Percentiles rank a stretch among this genome's conserved stretches.
Evolutionary conservation across 2,888 invertebrate genomes (phyloP).

Genomic region (Ochropleura plecta): DNA sequence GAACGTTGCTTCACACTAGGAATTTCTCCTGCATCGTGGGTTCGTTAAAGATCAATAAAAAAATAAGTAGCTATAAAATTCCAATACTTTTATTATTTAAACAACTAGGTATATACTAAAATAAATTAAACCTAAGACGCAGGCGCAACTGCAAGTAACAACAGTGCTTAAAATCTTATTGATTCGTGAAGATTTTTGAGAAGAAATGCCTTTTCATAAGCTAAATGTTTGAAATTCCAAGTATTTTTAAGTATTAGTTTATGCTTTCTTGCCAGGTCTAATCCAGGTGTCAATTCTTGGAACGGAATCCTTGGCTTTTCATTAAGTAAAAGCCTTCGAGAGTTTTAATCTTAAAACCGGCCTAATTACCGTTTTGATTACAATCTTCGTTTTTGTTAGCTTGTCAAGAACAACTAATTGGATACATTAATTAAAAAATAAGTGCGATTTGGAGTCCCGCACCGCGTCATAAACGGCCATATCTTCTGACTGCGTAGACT

Average conservation of each 20-base stretch:
- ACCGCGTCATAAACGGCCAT: too few species aligned
- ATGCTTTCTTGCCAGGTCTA: not conserved
- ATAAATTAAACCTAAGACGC: not conserved
- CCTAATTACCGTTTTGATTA: not conserved
- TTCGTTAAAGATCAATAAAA: too few species aligned
- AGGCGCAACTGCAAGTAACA: not conserved
- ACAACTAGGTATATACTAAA: too few species aligned
- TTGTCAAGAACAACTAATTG: conserved; percentile 6
- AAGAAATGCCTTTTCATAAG: not conserved
- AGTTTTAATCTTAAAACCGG: not conserved
- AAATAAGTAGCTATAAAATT: too few species aligned
- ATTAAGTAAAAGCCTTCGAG: not conserved
- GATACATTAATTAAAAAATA: conserved; percentile 1
- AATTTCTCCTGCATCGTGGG: too few species aligned
- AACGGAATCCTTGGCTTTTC: not conserved
- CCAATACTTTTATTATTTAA: too few species aligned
- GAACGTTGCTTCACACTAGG: too few species aligned
- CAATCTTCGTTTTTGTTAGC: not conserved
- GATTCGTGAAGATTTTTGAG: not conserved
- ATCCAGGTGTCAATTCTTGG: not conserved
- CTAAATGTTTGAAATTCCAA: conserved; percentile 5
- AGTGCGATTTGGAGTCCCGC: too few species aligned
- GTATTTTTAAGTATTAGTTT: not conserved
- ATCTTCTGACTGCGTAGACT: too few species aligned
- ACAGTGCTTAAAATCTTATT: not conserved